These are phyloP conservation scores for Mesorhabditis spiculigera DNA, from an alignment of 2,888 invertebrate species.

Conservation along the genomic window DNA sequence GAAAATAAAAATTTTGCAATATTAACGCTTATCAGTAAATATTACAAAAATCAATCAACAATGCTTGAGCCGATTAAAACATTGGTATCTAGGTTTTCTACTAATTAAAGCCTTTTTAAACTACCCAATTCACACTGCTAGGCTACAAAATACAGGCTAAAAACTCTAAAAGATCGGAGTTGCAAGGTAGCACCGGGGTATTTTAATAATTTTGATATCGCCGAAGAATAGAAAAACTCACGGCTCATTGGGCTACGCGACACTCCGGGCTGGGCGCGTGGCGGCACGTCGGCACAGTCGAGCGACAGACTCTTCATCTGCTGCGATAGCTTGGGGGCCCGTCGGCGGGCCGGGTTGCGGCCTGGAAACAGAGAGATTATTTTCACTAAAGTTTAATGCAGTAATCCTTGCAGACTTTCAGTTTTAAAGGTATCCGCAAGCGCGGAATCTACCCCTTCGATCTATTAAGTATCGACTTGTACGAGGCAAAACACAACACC, in stretches of 20 bases:
- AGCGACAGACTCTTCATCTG: conserved; percentile 57
- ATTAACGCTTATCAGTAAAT: no score
- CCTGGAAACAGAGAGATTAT: background rate
- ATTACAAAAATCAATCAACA: no score
- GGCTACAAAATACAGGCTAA: background rate
- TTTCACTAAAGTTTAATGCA: background rate
- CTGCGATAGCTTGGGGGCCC: conserved; percentile 53
- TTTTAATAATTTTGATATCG: no score
- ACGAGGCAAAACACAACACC: background rate
- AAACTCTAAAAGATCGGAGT: background rate
- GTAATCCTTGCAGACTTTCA: background rate
- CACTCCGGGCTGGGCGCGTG: conserved; percentile 27
- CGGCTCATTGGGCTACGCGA: conserved; percentile 28
- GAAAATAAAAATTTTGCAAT: no score
- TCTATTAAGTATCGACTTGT: no score
- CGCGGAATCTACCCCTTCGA: background rate
- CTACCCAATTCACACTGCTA: background rate
- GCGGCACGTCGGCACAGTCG: conserved; percentile 56
- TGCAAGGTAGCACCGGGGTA: no score
- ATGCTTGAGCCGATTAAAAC: no score
- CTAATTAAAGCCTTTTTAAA: background rate
- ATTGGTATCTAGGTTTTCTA: no score
- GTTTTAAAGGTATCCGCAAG: background rate
- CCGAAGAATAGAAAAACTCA: background rate
- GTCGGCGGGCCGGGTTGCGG: conserved; percentile 33